Evolutionary conservation across 2,797 vertebrate species (phyloP).

Genomic region (Fratercula arctica): DNA sequence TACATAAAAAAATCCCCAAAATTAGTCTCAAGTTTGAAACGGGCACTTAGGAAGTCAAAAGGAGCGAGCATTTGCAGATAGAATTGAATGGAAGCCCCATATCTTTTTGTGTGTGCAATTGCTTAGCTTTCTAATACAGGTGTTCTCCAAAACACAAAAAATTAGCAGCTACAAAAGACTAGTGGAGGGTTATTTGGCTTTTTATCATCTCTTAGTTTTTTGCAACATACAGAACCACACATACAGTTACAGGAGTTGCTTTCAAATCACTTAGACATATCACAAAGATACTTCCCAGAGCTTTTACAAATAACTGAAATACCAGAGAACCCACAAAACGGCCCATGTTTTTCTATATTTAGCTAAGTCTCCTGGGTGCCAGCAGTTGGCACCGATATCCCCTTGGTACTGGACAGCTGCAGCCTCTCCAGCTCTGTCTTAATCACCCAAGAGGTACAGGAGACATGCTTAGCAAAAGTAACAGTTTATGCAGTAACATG

Average conservation of each 20-base stretch:
- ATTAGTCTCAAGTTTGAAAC: neutral
- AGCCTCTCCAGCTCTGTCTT: neutral
- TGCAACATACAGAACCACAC: neutral
- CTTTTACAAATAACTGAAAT: slow-evolving; percentile 31
- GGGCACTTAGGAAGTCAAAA: neutral
- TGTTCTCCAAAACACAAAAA: neutral
- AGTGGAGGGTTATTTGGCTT: neutral
- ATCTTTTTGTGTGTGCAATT: neutral
- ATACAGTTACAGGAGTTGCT: neutral
- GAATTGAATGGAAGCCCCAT: neutral
- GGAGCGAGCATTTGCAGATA: neutral
- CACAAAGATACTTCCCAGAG: neutral
- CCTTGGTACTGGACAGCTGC: neutral
- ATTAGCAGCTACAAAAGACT: neutral
- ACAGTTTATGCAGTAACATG: neutral
- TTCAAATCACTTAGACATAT: neutral
- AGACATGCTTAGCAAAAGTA: neutral
- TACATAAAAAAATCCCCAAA: neutral
- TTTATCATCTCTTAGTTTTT: neutral
- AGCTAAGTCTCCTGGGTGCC: neutral
- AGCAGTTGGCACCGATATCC: neutral
- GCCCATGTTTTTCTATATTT: slow-evolving; percentile 2
- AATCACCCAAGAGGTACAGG: neutral
- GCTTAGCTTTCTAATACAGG: neutral
- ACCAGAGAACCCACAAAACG: slow-evolving; percentile 31